Conservation (phyloP, 2,888 invertebrate genomes). For the Eristalis tenax region DNA sequence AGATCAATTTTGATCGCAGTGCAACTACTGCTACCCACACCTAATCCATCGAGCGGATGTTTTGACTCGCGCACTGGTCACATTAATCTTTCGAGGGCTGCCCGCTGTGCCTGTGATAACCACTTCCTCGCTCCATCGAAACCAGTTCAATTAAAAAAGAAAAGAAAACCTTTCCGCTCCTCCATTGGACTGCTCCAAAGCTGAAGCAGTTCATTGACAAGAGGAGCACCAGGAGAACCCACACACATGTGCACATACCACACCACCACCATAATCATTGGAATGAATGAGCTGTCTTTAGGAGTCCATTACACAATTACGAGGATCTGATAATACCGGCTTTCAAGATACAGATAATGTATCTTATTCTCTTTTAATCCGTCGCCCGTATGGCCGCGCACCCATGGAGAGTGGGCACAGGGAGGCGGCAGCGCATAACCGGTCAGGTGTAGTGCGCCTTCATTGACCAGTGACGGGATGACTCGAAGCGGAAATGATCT, state of each 20-base stretch:
- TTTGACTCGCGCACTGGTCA: neutral
- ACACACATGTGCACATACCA: neutral
- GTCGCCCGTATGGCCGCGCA: neutral
- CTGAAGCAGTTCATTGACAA: conserved; percentile 38
- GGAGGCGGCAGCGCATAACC: neutral
- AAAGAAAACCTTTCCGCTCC: neutral
- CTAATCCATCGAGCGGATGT: neutral
- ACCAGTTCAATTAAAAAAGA: neutral
- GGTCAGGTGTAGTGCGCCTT: neutral
- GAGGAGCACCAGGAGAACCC: neutral
- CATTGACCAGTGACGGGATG: neutral
- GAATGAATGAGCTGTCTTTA: conserved; percentile 45
- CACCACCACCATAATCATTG: conserved; percentile 26
- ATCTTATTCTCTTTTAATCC: conserved; percentile 21
- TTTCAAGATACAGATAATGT: conserved; percentile 20
- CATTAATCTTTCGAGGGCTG: neutral
- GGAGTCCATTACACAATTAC: conserved; percentile 51
- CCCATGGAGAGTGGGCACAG: neutral
- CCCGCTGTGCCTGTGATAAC: neutral
- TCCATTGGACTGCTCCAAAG: neutral
- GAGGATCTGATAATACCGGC: conserved; percentile 44
- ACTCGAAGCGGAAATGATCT: conserved; percentile 36
- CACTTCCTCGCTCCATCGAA: neutral
- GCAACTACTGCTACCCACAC: neutral
- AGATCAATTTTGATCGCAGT: neutral